phyloP scores from a whole-genome alignment of 1,140 invertebrate species.

The Mesaphorura yosii region DNA sequence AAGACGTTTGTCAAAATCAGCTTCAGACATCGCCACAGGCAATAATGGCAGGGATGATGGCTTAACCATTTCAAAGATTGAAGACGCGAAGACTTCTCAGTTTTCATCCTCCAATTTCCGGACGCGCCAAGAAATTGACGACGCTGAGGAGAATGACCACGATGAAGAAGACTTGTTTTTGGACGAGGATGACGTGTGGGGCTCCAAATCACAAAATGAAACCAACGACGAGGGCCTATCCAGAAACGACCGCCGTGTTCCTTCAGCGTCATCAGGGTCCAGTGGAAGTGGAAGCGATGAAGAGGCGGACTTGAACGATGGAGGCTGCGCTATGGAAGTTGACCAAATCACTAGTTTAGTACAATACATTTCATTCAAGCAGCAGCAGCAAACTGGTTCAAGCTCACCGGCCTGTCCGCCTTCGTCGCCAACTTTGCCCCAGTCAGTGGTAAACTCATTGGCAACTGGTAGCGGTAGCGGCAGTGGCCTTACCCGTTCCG shows the following conservation, averaged over 20 bases:
- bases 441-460: neutral
- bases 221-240: neutral
- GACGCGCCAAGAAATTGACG: neutral
- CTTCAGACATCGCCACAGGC: neutral
- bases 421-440: neutral
- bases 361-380: constrained; percentile 28
- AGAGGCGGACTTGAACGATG: constrained; percentile 15
- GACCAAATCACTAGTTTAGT: constrained; percentile 30
- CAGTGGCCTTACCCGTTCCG: constrained; percentile 18
- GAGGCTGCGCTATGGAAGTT: constrained; percentile 18
- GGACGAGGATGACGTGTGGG: constrained; percentile 17
- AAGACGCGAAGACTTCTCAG: neutral
- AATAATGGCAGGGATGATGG: neutral
- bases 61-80: neutral
- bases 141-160: constrained; percentile 1
- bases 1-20: neutral
- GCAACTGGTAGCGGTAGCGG: neutral
- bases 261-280: constrained; percentile 16
- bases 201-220: neutral
- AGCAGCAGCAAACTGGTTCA: constrained; percentile 8
- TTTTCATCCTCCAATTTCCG: neutral
- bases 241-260: constrained; percentile 27
- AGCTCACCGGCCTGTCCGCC: neutral
- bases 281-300: constrained; percentile 25
- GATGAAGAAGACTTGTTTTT: constrained; percentile 25